These are phyloP conservation scores for Coenobita brevimanus DNA, from an alignment of 1,140 invertebrate species.

Conservation along the genomic window DNA sequence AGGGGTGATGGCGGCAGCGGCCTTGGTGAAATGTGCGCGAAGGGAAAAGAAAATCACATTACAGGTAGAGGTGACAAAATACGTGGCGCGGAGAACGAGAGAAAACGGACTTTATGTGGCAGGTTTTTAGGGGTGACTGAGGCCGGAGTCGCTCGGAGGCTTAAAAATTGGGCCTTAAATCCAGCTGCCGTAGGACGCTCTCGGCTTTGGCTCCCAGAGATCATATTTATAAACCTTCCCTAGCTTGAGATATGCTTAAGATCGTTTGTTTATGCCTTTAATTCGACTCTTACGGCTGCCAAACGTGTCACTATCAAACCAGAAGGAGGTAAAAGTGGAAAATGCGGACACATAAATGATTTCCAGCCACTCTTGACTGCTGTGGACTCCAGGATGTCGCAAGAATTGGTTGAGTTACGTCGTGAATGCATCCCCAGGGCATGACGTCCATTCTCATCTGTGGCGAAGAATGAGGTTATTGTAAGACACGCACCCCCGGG, in stretches of 20 bases:
- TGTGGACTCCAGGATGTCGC: too few relatives aligned
- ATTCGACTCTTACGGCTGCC: too few relatives aligned
- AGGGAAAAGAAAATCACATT: slow-evolving; percentile 1
- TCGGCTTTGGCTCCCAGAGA: neutral
- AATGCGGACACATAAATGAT: too few relatives aligned
- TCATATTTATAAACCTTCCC: too few relatives aligned
- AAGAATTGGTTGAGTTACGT: too few relatives aligned
- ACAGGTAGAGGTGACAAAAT: slow-evolving; percentile 33
- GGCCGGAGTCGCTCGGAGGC: neutral
- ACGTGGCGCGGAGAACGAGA: slow-evolving; percentile 17
- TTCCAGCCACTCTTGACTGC: too few relatives aligned
- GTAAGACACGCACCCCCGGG: slow-evolving; percentile 43
- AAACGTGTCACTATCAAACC: too few relatives aligned
- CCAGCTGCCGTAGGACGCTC: neutral
- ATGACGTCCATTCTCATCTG: slow-evolving; percentile 57
- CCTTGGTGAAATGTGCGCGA: neutral
- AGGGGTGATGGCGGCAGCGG: neutral
- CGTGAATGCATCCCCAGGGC: too few relatives aligned
- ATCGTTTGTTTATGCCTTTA: too few relatives aligned
- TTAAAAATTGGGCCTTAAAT: neutral
- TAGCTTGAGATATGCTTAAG: too few relatives aligned
- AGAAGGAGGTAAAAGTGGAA: too few relatives aligned
- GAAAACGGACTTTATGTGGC: slow-evolving; percentile 38
- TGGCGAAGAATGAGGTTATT: slow-evolving; percentile 58
- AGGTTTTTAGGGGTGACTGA: slow-evolving; percentile 38